These are phyloP conservation scores for Tiliqua scincoides DNA, from an alignment of 2,113 vertebrate species.

Conservation along the genomic window DNA sequence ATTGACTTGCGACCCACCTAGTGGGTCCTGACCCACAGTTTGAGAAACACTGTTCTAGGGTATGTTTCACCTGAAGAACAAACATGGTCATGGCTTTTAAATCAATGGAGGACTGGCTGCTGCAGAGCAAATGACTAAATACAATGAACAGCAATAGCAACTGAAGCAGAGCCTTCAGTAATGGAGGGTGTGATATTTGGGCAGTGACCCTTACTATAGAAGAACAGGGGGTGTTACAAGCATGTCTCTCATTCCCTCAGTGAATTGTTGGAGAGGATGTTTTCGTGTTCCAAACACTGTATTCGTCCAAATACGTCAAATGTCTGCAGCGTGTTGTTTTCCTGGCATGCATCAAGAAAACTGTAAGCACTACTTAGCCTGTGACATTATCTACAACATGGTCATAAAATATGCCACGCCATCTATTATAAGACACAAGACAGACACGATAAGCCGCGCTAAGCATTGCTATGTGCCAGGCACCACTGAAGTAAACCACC, in stretches of 20 bases:
- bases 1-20: no score
- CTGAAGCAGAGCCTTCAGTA: neutral
- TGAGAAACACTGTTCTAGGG: no score
- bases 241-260: neutral
- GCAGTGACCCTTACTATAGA: neutral
- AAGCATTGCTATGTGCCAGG: neutral
- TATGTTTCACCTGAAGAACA: no score
- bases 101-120: no score
- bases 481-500: neutral
- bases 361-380: rapidly evolving
- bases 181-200: neutral
- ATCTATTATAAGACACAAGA: neutral
- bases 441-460: rapidly evolving
- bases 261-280: neutral
- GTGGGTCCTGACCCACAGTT: no score
- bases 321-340: rapidly evolving
- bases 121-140: neutral
- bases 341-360: no score
- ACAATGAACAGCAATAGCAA: no score
- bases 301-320: neutral
- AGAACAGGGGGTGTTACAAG: neutral
- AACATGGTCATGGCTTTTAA: no score
- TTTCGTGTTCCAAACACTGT: neutral
- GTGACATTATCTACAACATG: rapidly evolving
- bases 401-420: neutral